Conservation (phyloP, 2,888 invertebrate species). For the Homarus gammarus region DNA sequence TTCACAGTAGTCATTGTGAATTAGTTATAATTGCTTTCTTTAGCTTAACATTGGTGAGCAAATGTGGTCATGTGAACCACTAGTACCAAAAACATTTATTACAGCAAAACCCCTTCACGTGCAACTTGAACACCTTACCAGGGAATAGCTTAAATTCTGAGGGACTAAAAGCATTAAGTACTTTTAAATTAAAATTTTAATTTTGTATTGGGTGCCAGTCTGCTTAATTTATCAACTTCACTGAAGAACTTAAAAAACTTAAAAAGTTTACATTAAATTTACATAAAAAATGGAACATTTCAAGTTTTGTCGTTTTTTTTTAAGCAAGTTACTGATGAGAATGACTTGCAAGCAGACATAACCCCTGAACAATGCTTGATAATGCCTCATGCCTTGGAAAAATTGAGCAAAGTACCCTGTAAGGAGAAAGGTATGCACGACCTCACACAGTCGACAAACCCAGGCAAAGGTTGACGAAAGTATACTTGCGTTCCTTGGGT, state of each 20-base stretch:
- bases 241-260: neutral
- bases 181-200: neutral
- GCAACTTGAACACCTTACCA: neutral
- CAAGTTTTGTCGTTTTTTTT: too few relatives aligned
- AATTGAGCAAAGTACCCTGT: constrained; percentile 58
- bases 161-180: neutral
- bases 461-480: neutral
- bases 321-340: neutral
- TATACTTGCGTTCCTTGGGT: neutral
- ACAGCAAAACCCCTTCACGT: neutral
- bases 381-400: constrained; percentile 36
- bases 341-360: neutral
- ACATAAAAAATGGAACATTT: too few relatives aligned
- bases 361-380: constrained; percentile 29
- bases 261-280: neutral
- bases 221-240: neutral
- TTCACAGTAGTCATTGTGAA: neutral
- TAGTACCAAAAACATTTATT: neutral
- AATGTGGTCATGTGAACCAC: neutral
- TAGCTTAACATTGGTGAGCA: neutral
- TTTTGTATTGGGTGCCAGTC: neutral
- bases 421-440: constrained; percentile 4
- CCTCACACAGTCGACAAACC: constrained; percentile 10
- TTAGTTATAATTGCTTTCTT: neutral
- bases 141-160: constrained; percentile 1